phyloP scores from a whole-genome alignment of 2,888 invertebrate species.

The Allygus modestus region DNA sequence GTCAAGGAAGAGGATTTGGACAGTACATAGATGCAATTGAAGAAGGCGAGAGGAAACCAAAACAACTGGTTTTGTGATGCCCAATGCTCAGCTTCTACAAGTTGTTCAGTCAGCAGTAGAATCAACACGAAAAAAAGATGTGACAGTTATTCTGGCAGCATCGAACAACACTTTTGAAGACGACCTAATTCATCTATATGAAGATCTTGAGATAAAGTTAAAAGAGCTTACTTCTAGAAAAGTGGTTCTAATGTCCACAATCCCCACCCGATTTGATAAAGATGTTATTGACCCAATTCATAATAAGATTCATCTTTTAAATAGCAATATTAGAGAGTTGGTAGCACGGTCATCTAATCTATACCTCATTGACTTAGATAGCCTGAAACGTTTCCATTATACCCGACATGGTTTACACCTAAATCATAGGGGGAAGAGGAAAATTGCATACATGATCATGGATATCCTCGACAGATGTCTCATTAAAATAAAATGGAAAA shows the following conservation, averaged over 20 bases:
- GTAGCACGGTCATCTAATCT: not conserved
- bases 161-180: not conserved
- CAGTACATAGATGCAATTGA: too few species aligned
- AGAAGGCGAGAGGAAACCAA: too few species aligned
- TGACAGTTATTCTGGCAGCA: not conserved
- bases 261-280: not conserved
- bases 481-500: not conserved
- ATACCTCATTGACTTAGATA: slow-evolving; percentile 1
- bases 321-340: not conserved
- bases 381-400: too few species aligned
- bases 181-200: not conserved
- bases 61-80: too few species aligned
- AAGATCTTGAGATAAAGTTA: not conserved
- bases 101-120: too few species aligned
- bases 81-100: too few species aligned
- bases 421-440: not conserved
- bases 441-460: not conserved
- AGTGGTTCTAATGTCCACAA: not conserved
- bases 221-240: not conserved
- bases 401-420: not conserved
- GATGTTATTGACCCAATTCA: not conserved
- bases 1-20: too few species aligned
- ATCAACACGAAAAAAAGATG: not conserved
- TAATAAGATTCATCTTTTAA: not conserved
- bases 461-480: not conserved